These are phyloP conservation scores for Eumerus sabulonum DNA, from an alignment of 2,888 invertebrate species.

Conservation along the genomic window DNA sequence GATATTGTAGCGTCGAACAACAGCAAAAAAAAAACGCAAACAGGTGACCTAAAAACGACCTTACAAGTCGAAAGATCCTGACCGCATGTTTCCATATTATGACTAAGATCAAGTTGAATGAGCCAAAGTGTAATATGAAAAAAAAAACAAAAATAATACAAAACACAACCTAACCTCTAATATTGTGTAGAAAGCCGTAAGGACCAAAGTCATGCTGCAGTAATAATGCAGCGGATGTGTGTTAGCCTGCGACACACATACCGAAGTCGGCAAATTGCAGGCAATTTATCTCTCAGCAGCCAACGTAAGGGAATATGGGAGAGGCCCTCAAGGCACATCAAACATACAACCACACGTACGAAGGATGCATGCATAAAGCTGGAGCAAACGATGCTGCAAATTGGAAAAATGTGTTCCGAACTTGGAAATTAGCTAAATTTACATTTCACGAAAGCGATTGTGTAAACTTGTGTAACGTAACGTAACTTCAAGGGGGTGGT, in stretches of 20 bases:
- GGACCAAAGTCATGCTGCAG: constrained; percentile 38
- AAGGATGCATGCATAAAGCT: background rate
- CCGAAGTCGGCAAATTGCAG: constrained; percentile 38
- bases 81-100: constrained; percentile 52
- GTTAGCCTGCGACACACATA: constrained; percentile 54
- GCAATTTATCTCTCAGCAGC: constrained; percentile 53
- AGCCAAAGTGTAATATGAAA: constrained; percentile 8
- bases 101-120: constrained; percentile 54
- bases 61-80: constrained; percentile 42
- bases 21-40: background rate
- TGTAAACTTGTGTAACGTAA: constrained; percentile 47
- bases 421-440: constrained; percentile 52
- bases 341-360: background rate
- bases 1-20: constrained; percentile 7
- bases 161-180: constrained; percentile 39
- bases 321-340: background rate
- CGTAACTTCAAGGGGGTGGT: constrained; percentile 2
- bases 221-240: constrained; percentile 43
- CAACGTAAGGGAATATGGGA: constrained; percentile 2
- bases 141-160: constrained; percentile 10
- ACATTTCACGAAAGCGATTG: constrained; percentile 49
- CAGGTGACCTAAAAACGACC: too few relatives aligned
- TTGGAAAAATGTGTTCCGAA: constrained; percentile 35
- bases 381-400: constrained; percentile 26
- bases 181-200: constrained; percentile 40